Conservation (phyloP, 2,888 invertebrate species). For the Hanleya hanleyi region DNA sequence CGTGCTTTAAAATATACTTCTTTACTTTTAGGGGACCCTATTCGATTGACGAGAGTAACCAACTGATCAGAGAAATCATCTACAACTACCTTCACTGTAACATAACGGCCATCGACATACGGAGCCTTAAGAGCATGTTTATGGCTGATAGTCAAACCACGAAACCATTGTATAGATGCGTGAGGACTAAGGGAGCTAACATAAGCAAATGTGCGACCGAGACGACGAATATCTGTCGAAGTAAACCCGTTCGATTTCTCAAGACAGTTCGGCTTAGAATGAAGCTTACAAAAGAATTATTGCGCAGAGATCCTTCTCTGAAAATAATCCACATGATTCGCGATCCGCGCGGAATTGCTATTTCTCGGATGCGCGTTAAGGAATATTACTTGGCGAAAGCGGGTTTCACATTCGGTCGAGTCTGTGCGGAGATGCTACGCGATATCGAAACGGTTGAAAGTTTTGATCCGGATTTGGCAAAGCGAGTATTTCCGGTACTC, state of each 20-base stretch:
- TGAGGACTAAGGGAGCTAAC: neutral
- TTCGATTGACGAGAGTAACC: neutral
- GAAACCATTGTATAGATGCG: neutral
- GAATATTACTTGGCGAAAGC: neutral
- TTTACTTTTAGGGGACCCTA: neutral
- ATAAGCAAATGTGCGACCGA: neutral
- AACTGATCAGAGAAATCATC: neutral
- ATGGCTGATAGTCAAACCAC: neutral
- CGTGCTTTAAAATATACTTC: neutral
- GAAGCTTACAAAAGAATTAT: neutral
- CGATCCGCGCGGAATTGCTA: neutral
- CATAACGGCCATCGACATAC: neutral
- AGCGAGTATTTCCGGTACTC: neutral
- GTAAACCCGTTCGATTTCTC: neutral
- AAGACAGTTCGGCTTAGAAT: neutral
- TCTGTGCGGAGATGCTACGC: conserved; percentile 4
- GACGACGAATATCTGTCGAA: neutral
- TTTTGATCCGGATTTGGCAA: neutral
- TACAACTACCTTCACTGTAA: neutral
- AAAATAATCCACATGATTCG: neutral
- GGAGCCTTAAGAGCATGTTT: neutral
- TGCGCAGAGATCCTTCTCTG: neutral
- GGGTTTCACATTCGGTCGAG: neutral
- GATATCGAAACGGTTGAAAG: conserved; percentile 1
- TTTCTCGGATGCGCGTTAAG: neutral